A percentile compares a stretch with the other conserved stretches of the same genome.
Conservation (phyloP, 2,888 invertebrate genomes). For the Tetheella fluctuosa region DNA sequence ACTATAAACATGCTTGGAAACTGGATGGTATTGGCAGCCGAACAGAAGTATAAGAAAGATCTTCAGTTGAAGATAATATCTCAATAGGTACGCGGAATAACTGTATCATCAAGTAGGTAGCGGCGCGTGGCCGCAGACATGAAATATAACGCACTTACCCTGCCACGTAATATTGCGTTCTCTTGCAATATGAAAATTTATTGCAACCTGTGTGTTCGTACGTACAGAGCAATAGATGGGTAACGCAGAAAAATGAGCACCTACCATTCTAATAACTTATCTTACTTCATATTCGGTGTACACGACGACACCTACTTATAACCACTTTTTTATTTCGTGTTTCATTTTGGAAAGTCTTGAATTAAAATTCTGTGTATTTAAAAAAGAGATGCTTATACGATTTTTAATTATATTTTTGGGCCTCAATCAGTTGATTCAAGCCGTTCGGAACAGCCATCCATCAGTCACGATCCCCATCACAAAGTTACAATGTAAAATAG, state of each 20-base stretch:
- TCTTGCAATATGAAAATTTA: conserved; percentile 82
- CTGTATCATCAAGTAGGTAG: conserved; percentile 69
- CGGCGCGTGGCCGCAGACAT: conserved; percentile 65
- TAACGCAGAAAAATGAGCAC: conserved; percentile 66
- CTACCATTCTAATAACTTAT: conserved; percentile 43
- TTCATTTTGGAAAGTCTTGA: background rate
- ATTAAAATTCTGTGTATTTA: background rate
- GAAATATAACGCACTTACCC: conserved; percentile 78
- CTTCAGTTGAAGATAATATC: conserved; percentile 53
- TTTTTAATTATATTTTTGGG: too few relatives aligned
- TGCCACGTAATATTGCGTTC: conserved; percentile 78
- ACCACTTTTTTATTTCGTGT: background rate
- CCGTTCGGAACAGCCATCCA: too few relatives aligned
- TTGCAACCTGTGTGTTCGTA: conserved; percentile 64
- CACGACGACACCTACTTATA: conserved; percentile 23
- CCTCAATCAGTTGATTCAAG: too few relatives aligned
- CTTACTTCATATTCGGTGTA: conserved; percentile 14
- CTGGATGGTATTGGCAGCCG: background rate
- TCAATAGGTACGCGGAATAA: conserved; percentile 58
- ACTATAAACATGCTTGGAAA: too few relatives aligned
- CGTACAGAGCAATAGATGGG: conserved; percentile 60
- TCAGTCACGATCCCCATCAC: too few relatives aligned
- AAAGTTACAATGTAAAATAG: too few relatives aligned
- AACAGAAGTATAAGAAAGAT: conserved; percentile 15
- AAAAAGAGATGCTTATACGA: too few relatives aligned